Evolutionary conservation across 35 echinoderm and acorn worm genomes (phyloP), one percentile per base, ranked within the genome.

Genomic region (Acanthaster planci): DNA sequence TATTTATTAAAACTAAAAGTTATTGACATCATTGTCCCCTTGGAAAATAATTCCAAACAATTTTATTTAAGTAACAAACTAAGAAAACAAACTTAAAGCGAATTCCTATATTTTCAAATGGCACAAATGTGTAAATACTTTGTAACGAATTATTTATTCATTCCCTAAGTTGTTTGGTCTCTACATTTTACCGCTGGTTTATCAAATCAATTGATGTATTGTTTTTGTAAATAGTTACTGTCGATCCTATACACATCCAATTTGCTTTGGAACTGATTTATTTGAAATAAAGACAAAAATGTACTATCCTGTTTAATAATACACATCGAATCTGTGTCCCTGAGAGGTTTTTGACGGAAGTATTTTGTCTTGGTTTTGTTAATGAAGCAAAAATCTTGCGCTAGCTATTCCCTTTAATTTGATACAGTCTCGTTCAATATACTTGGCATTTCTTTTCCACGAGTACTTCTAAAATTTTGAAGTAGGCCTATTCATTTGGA

Each of bases 161-260:
- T 72, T 72, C 34, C 14, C 21, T 12, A 27, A 26, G 21, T 34
- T 29, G 23, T 68, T 68, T 30, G 34, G 22, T 72, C 64, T 30
- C 26, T 10, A 72, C 19, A 15, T 34, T 26, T 72, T 72, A 27
- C 23, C 14, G 34, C 29, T 23, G 18, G 57, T 31, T 31, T 12
- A n/a, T 68, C 0, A 31, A 31, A 31, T 29, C 26, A 31, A 27
- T 72, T 72, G 15, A 60, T 27, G 64, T 72, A 72, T 34, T 72
- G 64, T 72, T 72, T 72, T 6, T 72, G 64, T 72, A 72, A 72
- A 72, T 72, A 72, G 64, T 72, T 72, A 72, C 30, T 72, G 26
- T 31, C 34, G 34, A 72, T 72, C 64, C 21, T 72, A 72, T 34
- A 72, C 18, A 72, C 64, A 72, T 72, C 64, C 34, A 34, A 72